Evolutionary conservation across 2,797 vertebrate species (phyloP), one percentile per base, ranked within the genome.

Genomic region (Falco naumanni): DNA sequence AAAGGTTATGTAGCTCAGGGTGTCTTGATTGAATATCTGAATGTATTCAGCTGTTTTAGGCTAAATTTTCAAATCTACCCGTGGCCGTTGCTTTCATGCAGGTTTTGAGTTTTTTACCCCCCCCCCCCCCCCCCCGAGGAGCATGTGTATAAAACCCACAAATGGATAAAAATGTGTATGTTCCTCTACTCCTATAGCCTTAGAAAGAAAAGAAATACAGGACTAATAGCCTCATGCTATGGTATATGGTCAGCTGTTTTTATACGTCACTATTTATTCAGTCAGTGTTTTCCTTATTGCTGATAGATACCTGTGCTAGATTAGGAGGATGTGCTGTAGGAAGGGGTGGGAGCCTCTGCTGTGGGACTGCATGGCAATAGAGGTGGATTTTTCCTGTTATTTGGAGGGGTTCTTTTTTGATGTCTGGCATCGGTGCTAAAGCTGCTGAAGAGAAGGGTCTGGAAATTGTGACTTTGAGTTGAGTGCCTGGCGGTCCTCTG

Each of bases 1-100:
- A 87, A 89, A 93, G 43, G 4, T 89, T 50, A 9, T 18, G 7
- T 89, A 96, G 82, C 96, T 96, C 94, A 92, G 90, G 68, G 77
- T 91, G 66, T 76, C 79, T 72, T 60, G 13, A 56, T 54, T 68
- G 26, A 75, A 84, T 81, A 92, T 24, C 75, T 93, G 89, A 72
- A 91, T 31, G 31, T 47, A 34, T 65, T 54, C 65, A 78, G 47
- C 69, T 82, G 33, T 18, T 84, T 79, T 56, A 91, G 47, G 61
- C 60, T 74, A 76, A 87, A n/a, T 68, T 92, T 80, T 93, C 56
- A 89, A 83, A 57, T 43, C 50, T 70, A 4, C 45, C 53, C 33
- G 41, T 51, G 57, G 82, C 37, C 77, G 37, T 84, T 91, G 86
- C 63, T 88, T 83, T 89, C 82, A 41, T 84, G 74, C 79, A 10